Base-by-base conservation (phyloP, 2,113 vertebrate genomes). In the Neotragus moschatus region DNA sequence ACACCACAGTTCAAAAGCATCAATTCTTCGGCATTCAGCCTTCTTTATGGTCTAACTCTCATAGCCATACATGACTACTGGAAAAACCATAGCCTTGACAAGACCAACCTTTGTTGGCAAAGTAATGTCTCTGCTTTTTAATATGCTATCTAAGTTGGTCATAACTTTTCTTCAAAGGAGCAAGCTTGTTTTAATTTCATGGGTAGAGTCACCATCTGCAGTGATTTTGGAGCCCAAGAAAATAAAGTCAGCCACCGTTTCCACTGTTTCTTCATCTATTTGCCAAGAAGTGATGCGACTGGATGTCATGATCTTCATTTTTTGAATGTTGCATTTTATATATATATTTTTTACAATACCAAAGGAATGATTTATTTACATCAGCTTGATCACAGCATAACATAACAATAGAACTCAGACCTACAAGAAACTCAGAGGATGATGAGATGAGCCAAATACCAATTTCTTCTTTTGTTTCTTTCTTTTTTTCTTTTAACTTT, bases 301-400 rank as follows among this genome's bases (percentile, higher is more conserved):
- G 10, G 66, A 23, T 73, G 10, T 73, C 19, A 25, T 73, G 61
- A n/a, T 66, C 16, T 66, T n/a, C 16, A n/a, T 10, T n/a, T 66
- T 63, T n/a, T 66, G 10, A 73, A 39, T 13, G 10, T 25, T 23
- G 43, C 43, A 43, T 43, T 43, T 43, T 43, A 43, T 43, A n/a
- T n/a, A n/a, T 43, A 43, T 43, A 4, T 43, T 43, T 43, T 43
- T 93, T 87, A 84, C 16, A 84, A 21, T 58, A 85, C 56, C n/a
- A 88, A 96, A 90, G 84, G 26, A 94, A 77, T 97, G 43, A 88
- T 88, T 80, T 96, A 82, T 90, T 95, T 95, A 92, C 66, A 94
- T 88, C 77, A 92, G 45, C 43, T 63, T 39, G 47, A 88, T 94
- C 88, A 95, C 14, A 96, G 81, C 45, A 88, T 85, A 92, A 88